A percentile compares a stretch with the other conserved stretches of the same genome.
Evolutionary conservation across 2,888 invertebrate genomes (phyloP).

Genomic region (Actias luna): DNA sequence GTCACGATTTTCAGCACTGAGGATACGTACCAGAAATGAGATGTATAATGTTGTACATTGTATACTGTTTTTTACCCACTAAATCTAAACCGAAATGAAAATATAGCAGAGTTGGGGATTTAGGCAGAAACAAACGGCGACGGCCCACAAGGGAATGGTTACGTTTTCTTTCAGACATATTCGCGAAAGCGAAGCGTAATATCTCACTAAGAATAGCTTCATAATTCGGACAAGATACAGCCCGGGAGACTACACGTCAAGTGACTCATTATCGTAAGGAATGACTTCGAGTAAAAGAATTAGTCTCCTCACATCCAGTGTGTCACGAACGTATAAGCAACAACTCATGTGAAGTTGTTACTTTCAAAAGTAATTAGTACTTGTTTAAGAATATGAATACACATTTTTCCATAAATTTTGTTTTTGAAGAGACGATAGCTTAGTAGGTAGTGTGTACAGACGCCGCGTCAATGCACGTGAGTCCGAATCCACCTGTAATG

Average conservation of each 20-base stretch:
- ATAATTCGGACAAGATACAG: constrained; percentile 73
- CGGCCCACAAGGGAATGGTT: constrained; percentile 61
- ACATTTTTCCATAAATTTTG: background rate
- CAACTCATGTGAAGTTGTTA: background rate
- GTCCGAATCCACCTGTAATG: too few relatives aligned
- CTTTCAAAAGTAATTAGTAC: background rate
- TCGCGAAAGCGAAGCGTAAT: constrained; percentile 71
- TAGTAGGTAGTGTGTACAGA: background rate
- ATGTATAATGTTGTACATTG: too few relatives aligned
- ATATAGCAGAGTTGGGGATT: constrained; percentile 31
- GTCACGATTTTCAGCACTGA: too few relatives aligned
- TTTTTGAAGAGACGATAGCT: background rate
- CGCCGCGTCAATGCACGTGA: too few relatives aligned
- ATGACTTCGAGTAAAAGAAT: constrained; percentile 65
- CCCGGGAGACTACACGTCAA: constrained; percentile 73
- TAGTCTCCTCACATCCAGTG: constrained; percentile 52
- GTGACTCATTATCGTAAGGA: constrained; percentile 75
- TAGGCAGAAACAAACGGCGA: too few relatives aligned
- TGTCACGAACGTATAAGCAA: constrained; percentile 49
- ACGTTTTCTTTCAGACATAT: constrained; percentile 77
- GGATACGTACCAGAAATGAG: too few relatives aligned
- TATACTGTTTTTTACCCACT: too few relatives aligned
- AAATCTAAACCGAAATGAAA: constrained; percentile 30
- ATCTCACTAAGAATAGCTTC: constrained; percentile 73
- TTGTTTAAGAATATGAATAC: background rate